Evolutionary conservation across 2,113 vertebrate genomes (phyloP), one percentile per base, ranked within the genome.

Genomic region (Ictalurus furcatus): DNA sequence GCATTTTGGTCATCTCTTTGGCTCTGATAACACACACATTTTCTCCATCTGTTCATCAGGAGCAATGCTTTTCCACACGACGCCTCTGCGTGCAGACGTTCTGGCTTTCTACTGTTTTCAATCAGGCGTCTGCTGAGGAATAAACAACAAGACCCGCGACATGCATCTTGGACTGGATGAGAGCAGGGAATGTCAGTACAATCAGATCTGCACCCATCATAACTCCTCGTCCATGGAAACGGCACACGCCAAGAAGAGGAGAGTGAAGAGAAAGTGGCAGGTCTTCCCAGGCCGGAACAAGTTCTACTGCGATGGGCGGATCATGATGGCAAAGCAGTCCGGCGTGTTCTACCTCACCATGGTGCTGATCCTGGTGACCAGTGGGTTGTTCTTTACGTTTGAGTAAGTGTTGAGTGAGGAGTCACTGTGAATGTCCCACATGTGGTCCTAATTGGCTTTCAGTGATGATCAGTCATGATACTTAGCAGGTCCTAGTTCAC

Each of bases 301-400:
- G 73, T 99, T 99, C 93, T 99, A 97, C 95, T 99, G 98, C 95
- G 93, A 98, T 94, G 98, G 98, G 78, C 96, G 98, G 94, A 97
- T 99, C 93, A 99, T 99, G 98, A 99, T 99, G 98, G 98, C 98
- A 91, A 97, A 96, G 85, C 98, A 99, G 96, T 98, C 97, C 0
- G 98, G 98, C 92, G 98, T 99, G 91, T 99, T 99, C 96, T 99
- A 98, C 95, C 96, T 99, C 94, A 99, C 98, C 85, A 96, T 99
- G 90, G 93, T 97, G 91, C 97, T 99, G 90, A 99, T 99, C 91
- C 94, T 99, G 92, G 96, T 99, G 92, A 99, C 98, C 59, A 99
- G 98, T 93, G 98, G 98, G 93, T 98, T 99, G 93, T 99, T 99
- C 97, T 99, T 99, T 95, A 96, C 97, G 48, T 99, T 99, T 95